Conservation (phyloP, 2,888 invertebrate species). For the Caenorhabditis sp. region DNA sequence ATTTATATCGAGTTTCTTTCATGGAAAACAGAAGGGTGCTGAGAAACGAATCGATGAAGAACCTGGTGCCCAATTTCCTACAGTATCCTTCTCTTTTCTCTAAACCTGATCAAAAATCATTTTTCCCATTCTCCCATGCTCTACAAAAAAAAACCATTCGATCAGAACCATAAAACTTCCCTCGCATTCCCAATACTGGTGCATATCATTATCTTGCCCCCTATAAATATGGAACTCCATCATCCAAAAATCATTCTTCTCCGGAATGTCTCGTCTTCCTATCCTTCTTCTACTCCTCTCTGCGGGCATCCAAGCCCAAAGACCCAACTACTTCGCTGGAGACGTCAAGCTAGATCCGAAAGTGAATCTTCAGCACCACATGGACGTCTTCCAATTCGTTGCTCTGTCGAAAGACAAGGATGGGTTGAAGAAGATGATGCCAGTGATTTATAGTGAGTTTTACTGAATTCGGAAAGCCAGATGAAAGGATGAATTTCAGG, state of each 20-base stretch:
- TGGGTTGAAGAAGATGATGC: not conserved
- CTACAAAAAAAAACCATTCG: not conserved
- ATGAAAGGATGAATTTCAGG: not conserved
- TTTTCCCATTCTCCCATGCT: not conserved
- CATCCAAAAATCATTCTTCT: not conserved
- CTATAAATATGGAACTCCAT: not conserved
- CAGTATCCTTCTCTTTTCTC: no score
- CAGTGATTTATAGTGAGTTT: not conserved
- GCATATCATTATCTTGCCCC: not conserved
- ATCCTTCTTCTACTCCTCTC: not conserved
- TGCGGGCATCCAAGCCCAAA: not conserved
- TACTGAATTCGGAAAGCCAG: no score
- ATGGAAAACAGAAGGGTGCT: no score
- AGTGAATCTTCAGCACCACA: not conserved
- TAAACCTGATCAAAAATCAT: no score
- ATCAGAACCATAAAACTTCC: not conserved
- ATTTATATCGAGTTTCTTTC: no score
- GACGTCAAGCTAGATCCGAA: not conserved
- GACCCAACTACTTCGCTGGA: not conserved
- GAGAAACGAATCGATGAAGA: no score
- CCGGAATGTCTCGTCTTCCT: not conserved
- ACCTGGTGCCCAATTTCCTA: no score
- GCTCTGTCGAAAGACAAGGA: not conserved
- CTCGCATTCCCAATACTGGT: not conserved
- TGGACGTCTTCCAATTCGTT: conserved; percentile 1